These are phyloP conservation scores for Micronisus gabar DNA, from an alignment of 2,113 vertebrate species.

Conservation along the genomic window DNA sequence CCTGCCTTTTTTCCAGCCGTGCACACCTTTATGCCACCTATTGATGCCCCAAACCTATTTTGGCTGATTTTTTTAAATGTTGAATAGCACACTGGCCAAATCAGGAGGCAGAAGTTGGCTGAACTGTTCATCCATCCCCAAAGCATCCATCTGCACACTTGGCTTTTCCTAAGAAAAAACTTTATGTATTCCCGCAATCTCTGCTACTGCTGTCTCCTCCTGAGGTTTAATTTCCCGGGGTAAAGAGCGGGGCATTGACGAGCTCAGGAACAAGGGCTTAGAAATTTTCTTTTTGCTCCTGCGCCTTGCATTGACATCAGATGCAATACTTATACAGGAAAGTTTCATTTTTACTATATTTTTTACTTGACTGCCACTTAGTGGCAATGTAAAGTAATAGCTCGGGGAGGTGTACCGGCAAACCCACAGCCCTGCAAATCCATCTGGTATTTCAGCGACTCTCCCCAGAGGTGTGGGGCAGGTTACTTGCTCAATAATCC, in stretches of 20 bases:
- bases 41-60: background rate
- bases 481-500: background rate
- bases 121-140: background rate
- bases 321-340: background rate
- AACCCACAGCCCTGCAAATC: background rate
- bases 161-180: background rate
- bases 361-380: conserved; percentile 77
- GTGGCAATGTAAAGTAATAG: conserved; percentile 56
- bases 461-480: background rate
- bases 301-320: background rate
- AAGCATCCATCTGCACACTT: background rate
- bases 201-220: background rate
- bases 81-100: accelerated
- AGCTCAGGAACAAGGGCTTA: background rate
- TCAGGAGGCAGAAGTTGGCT: background rate
- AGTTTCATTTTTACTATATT: conserved; percentile 40
- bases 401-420: background rate
- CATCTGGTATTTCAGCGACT: background rate
- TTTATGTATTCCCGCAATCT: background rate
- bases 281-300: background rate
- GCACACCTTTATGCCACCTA: background rate
- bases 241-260: background rate
- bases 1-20: background rate
- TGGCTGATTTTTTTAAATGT: background rate
- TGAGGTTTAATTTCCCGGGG: background rate